A percentile compares a stretch with the other conserved stretches of the same genome.
Conservation (phyloP, 2,113 vertebrate genomes). For the Cebus imitator region DNA sequence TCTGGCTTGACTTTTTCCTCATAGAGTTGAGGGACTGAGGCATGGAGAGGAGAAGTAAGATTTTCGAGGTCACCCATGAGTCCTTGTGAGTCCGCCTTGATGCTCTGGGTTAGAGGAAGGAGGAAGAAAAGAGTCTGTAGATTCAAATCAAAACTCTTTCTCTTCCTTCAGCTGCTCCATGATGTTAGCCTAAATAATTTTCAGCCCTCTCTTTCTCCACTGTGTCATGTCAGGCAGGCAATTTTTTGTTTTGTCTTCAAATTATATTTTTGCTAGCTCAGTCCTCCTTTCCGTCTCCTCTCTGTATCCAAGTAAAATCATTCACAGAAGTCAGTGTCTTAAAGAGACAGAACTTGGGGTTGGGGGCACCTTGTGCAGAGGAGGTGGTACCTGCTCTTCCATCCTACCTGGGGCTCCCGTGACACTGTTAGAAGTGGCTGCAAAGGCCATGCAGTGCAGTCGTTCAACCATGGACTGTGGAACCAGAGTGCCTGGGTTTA, state of each 20-base stretch:
- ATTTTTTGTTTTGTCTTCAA: not conserved
- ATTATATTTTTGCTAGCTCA: not conserved
- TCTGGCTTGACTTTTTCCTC: not conserved
- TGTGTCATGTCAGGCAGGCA: not conserved
- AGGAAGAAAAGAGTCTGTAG: not conserved
- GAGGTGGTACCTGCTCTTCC: not conserved
- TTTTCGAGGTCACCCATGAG: not conserved
- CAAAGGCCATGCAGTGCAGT: rapidly evolving
- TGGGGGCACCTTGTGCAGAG: rapidly evolving
- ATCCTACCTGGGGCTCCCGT: not conserved
- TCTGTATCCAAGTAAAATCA: not conserved
- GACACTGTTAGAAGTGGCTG: not conserved
- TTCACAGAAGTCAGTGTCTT: not conserved
- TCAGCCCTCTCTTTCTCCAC: not conserved
- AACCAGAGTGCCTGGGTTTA: not conserved
- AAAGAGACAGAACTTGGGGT: not conserved
- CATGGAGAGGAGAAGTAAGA: not conserved
- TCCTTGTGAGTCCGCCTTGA: not conserved
- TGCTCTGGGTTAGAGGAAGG: not conserved
- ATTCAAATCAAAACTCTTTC: not conserved
- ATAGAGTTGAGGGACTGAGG: not conserved
- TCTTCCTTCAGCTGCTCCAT: not conserved
- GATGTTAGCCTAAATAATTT: not conserved
- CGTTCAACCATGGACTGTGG: not conserved
- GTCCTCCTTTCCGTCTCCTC: not conserved